phyloP scores from a whole-genome alignment of 2,888 invertebrate species.

The Druceiella hillmani region DNA sequence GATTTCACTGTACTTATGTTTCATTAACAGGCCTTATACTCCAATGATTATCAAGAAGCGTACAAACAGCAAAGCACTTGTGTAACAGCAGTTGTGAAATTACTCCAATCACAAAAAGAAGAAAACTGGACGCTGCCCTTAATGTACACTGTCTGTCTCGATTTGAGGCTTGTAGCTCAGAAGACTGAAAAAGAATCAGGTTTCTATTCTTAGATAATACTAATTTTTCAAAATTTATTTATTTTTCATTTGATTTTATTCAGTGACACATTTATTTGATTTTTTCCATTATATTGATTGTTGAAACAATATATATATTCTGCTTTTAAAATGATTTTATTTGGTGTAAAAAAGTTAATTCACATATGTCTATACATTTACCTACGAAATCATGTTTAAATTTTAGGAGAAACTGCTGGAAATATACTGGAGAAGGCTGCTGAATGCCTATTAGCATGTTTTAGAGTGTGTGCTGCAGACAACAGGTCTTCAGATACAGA shows the following conservation, averaged over 20 bases:
- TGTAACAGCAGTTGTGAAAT: constrained; percentile 72
- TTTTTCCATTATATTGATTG: too few species aligned
- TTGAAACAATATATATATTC: constrained; percentile 32
- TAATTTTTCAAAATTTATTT: constrained; percentile 2
- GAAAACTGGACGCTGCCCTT: constrained; percentile 97
- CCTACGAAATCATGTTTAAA: too few species aligned
- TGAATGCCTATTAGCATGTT: constrained; percentile 87
- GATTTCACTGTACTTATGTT: too few species aligned
- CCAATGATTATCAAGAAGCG: constrained; percentile 57
- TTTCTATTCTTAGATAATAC: constrained; percentile 6
- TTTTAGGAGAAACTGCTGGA: too few species aligned
- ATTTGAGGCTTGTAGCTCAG: constrained; percentile 79
- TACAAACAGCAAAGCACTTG: constrained; percentile 74
- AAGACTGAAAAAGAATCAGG: constrained; percentile 59
- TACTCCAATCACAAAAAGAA: constrained; percentile 83
- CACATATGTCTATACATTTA: too few species aligned
- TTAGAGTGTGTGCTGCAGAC: constrained; percentile 92
- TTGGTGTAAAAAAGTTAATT: too few species aligned
- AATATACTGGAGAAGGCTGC: constrained; percentile 90
- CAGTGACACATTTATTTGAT: too few species aligned
- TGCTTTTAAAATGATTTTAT: too few species aligned
- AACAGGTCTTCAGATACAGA: constrained; percentile 85
- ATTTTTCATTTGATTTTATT: too few species aligned
- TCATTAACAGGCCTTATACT: constrained; percentile 39
- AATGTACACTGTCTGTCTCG: constrained; percentile 85